Base-by-base conservation (phyloP, 2,888 invertebrate species). In the Cephus pulcher region DNA sequence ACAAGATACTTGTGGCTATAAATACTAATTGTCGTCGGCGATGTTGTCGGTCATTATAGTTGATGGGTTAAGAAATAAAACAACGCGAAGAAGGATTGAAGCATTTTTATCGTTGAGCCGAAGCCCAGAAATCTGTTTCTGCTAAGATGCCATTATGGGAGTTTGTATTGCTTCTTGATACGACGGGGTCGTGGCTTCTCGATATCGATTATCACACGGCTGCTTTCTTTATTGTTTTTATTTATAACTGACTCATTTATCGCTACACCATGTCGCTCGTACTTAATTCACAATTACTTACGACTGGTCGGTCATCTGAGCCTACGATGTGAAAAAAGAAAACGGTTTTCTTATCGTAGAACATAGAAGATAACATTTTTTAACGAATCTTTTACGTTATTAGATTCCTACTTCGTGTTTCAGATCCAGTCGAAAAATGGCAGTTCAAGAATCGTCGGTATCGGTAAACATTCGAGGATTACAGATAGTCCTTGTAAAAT, bases 171-270 rank as follows among this genome's bases (percentile, higher is more conserved):
- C 56, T 56, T 23, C 56, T 23, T 71, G 77, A 83, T 83, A 85
- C 77, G 81, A 78, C 76, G 85, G 85, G 88, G 88, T 88, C 89
- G 83, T 83, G 86, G 84, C 84, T 85, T 80, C 69, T 76, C 80
- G 88, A 88, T 89, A 88, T 79, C 79, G 76, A 84, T 83, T 87
- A 89, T 89, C 86, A 75, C 12, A 75, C 81, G 37, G 76, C 80
- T 75, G 78, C 82, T 85, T 83, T 86, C 76, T 78, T 84, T 84
- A 84, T 85, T 86, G 82, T 87, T 85, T 56, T 56, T 84, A 81
- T 87, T 87, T 86, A 80, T 80, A 82, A 84, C 80, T 79, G 83
- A 83, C 74, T 81, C 82, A 78, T 82, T 82, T 56, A 56, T 9
- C 56, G 23, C 9, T 56, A 23, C 23, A 56, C 56, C 23, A 56